Base-by-base conservation (phyloP, 2,113 vertebrate species). In the Anser cygnoides region DNA sequence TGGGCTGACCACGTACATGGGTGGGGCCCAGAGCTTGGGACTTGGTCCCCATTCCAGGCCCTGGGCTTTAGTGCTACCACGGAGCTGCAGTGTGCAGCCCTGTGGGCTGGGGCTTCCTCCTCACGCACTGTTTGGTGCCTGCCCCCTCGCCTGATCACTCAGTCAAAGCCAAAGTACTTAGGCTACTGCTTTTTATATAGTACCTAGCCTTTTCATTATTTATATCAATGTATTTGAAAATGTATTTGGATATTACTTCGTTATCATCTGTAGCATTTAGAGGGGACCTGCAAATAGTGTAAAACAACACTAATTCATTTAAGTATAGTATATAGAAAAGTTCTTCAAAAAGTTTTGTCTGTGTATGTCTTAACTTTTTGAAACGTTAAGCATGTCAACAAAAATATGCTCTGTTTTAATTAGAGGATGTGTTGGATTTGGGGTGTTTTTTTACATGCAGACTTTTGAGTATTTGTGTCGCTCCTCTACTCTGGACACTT, bases 61-160 rank as follows among this genome's bases (percentile, higher is more conserved):
- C 10, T 19, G 28, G 10, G 9, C 33, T 50, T 39, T n/a, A 37
- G 59, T 43, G 46, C 11, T 12, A 8, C 20, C 17, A 10, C 49
- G 17, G 59, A 82, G 77, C 70, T 65, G 73, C n/a, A 4, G 18
- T 61, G 77, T 37, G 25, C 49, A 29, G 55, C 50, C 25, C 16
- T 90, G 82, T 11, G 15, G 11, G 39, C 44, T 18, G 50, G 37
- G 52, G 16, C 35, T 33, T 65, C 62, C 19, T 90, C 26, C 43
- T 10, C 73, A 6, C 26, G 15, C 26, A 3, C 22, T 49, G 13
- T 37, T 57, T 63, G 0, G 2, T 84, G 49, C 54, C 29, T 57
- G 41, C 41, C 44, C 44, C 58, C n/a, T 0, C 14, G 61, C 10
- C 39, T 39, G 10, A 11, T 20, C 0, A 0, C 41, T 71, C 57